Conservation (phyloP, 2,113 vertebrate species). For the Syngnathus floridae region DNA sequence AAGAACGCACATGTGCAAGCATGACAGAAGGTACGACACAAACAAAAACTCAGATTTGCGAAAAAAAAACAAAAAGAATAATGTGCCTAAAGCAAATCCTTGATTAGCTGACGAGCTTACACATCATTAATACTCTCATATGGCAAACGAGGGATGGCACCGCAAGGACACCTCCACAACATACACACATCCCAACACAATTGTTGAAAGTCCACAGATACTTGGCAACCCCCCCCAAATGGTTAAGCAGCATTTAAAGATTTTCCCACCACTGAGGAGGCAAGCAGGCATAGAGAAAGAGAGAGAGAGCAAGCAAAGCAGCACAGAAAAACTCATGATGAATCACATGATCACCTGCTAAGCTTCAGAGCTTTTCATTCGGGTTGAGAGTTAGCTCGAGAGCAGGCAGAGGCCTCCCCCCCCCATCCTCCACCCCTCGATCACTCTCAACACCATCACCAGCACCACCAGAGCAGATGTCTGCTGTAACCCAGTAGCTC, state of each 20-base stretch:
- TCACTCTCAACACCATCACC: conserved; percentile 58
- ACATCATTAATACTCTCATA: conserved; percentile 24
- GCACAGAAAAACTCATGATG: conserved; percentile 56
- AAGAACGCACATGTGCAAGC: background rate
- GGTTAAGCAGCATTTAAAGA: conserved; percentile 8
- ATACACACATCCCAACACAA: conserved; percentile 10
- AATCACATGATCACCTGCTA: conserved; percentile 67
- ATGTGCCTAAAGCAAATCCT: background rate
- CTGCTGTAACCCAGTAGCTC: conserved; percentile 78
- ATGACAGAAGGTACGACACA: conserved; percentile 7
- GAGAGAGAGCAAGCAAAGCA: conserved; percentile 21
- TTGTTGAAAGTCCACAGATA: conserved; percentile 18
- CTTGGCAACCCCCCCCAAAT: background rate
- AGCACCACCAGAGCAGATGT: conserved; percentile 76
- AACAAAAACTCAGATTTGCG: conserved; percentile 28
- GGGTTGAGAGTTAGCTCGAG: conserved; percentile 67
- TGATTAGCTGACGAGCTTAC: conserved; percentile 15
- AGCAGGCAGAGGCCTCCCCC: conserved; percentile 45
- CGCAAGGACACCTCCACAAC: conserved; percentile 16
- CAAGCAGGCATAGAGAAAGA: conserved; percentile 19
- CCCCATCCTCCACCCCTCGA: conserved; percentile 28
- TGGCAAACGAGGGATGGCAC: background rate
- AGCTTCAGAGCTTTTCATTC: conserved; percentile 59
- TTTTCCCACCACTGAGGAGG: conserved; percentile 40
- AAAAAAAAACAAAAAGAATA: background rate